Base-by-base conservation (phyloP, 2,113 vertebrate species). In the Oncorhynchus nerka region DNA sequence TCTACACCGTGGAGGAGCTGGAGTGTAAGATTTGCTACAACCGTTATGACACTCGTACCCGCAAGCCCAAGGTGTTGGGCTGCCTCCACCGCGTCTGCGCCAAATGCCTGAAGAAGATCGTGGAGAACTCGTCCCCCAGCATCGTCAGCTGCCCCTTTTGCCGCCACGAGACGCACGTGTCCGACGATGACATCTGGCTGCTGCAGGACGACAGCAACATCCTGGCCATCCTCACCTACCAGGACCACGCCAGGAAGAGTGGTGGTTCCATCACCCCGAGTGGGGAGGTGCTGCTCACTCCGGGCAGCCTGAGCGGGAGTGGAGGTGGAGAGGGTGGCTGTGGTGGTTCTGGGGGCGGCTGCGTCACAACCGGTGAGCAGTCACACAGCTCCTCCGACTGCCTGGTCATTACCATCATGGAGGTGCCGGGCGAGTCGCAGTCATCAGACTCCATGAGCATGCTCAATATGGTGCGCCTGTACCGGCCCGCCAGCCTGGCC, bases 1-100 rank as follows among this genome's bases (percentile, higher is more conserved):
- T 87, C 49, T 90, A 84, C 66, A 75, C 85, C 0, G 57, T 90
- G 77, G 93, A 93, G 11, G 94, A 96, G 73, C 89, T 93, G 5
- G 96, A 97, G 79, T 97, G 96, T 91, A 92, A 94, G 74, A 97
- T 97, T 86, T 97, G 96, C 92, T 97, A 94, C 84, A 94, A 94
- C 79, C 87, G 86, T 39, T 97, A 93, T 1, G 95, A 97, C 20
- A 74, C 90, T 1, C 93, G 87, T 0, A 73, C 88, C 68, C 90
- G 91, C 59, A 92, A 93, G 68, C 95, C 96, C 64, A 96, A 96
- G 77, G 80, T 95, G 51, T 92, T 97, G 24, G 76, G 68, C 80
- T 97, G 96, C 28, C 88, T 93, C 71, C 96, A 97, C 71, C 89
- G 93, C 2, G 90, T 96, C 72, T 97, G 96, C 0, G 88, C 94